Evolutionary conservation across 1,140 invertebrate genomes (phyloP).

Genomic region (Tetramorium alpestre): DNA sequence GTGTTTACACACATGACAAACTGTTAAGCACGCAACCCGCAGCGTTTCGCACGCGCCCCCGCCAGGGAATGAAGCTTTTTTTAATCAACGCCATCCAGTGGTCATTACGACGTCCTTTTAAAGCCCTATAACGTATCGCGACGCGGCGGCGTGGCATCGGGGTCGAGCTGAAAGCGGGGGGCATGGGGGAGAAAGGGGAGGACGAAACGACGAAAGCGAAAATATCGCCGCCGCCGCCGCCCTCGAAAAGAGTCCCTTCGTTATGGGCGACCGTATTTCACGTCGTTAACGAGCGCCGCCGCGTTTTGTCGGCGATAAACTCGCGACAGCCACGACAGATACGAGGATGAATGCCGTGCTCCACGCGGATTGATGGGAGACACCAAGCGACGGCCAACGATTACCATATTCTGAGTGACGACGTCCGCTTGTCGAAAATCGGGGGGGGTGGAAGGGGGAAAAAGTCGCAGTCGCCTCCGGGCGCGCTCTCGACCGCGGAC

Average conservation of each 20-base stretch:
- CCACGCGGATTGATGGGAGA: slow-evolving; percentile 54
- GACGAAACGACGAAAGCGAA: slow-evolving; percentile 58
- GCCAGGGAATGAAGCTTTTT: slow-evolving; percentile 70
- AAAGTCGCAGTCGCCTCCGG: slow-evolving; percentile 25
- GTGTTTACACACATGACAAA: slow-evolving; percentile 25
- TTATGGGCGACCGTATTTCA: slow-evolving; percentile 83
- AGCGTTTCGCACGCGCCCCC: background rate
- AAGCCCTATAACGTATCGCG: slow-evolving; percentile 76
- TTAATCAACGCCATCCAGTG: slow-evolving; percentile 79
- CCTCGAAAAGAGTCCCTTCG: slow-evolving; percentile 75
- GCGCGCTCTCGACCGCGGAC: background rate
- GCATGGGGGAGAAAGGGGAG: slow-evolving; percentile 3
- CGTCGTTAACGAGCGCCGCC: slow-evolving; percentile 80
- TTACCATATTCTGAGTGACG: slow-evolving; percentile 61
- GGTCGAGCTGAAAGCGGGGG: slow-evolving; percentile 35
- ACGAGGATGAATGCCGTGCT: slow-evolving; percentile 66
- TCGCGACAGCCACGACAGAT: slow-evolving; percentile 71
- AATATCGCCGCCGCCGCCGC: slow-evolving; percentile 54
- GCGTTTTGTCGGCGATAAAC: slow-evolving; percentile 83
- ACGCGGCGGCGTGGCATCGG: slow-evolving; percentile 26
- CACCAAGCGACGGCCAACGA: slow-evolving; percentile 52
- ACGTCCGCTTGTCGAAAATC: slow-evolving; percentile 35
- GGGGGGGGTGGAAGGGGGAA: background rate
- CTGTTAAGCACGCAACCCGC: slow-evolving; percentile 24
- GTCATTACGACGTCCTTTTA: slow-evolving; percentile 82